phyloP scores from a whole-genome alignment of 2,113 vertebrate species.

The Trachemys scripta region DNA sequence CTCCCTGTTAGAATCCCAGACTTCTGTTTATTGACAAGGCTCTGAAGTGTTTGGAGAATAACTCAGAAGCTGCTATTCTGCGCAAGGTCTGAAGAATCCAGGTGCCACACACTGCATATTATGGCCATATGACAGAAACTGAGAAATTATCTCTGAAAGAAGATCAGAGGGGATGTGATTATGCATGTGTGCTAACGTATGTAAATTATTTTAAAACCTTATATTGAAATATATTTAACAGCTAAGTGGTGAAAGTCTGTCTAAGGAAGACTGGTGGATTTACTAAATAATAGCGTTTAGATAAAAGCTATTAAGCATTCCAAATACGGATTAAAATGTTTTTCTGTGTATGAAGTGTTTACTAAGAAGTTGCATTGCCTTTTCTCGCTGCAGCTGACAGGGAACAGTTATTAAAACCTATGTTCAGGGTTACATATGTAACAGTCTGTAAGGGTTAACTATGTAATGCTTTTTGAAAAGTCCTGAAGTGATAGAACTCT shows the following conservation, averaged over 20 bases:
- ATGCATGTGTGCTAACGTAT: not conserved
- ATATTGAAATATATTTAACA: not conserved
- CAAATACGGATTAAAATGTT: not conserved
- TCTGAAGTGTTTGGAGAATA: not conserved
- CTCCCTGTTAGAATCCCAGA: accelerated
- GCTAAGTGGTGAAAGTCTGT: not conserved
- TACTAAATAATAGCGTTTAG: not conserved
- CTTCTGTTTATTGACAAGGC: not conserved
- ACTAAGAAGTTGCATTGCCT: not conserved
- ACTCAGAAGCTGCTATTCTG: not conserved
- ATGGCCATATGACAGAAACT: not conserved
- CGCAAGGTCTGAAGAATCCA: not conserved
- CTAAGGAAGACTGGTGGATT: not conserved
- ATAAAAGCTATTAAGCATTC: not conserved
- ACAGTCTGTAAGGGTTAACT: not conserved
- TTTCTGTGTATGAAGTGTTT: not conserved
- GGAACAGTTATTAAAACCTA: not conserved
- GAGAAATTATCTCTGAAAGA: not conserved
- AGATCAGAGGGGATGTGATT: not conserved
- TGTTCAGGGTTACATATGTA: not conserved
- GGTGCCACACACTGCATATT: not conserved
- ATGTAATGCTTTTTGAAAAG: not conserved
- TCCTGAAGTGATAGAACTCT: not conserved
- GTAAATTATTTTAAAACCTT: not conserved
- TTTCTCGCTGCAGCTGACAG: not conserved